Evolutionary conservation across 2,113 vertebrate genomes (phyloP).

Genomic region (Zosterops japonicus): DNA sequence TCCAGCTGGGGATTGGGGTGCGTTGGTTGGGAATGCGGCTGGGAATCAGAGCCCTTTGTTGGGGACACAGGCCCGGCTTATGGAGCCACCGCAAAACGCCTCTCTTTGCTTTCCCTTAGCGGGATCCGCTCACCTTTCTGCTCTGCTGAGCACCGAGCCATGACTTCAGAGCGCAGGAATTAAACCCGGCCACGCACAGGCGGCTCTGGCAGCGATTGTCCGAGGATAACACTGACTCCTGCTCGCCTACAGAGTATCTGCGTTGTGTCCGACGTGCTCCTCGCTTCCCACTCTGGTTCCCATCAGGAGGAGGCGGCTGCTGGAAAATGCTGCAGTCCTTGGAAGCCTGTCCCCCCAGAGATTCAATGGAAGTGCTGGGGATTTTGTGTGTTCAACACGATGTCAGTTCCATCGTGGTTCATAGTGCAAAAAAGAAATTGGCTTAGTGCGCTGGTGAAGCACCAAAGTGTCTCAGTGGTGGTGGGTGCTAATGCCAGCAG

Average conservation of each 20-base stretch:
- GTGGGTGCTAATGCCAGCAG: not conserved
- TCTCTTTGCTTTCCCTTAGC: constrained; percentile 50
- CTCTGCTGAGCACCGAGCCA: constrained; percentile 54
- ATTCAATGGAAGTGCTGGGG: not conserved
- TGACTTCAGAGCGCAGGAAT: constrained; percentile 66
- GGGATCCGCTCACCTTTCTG: constrained; percentile 64
- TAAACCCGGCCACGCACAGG: constrained; percentile 25
- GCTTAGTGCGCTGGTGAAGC: not conserved
- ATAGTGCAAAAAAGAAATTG: not conserved
- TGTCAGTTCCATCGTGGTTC: not conserved
- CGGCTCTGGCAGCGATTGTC: constrained; percentile 35
- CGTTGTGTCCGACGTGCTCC: not conserved
- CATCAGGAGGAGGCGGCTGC: not conserved
- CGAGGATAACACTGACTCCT: constrained; percentile 24
- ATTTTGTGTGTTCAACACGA: not conserved
- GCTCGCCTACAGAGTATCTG: not conserved
- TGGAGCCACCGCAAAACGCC: not conserved
- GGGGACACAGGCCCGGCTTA: constrained; percentile 20
- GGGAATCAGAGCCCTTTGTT: constrained; percentile 47
- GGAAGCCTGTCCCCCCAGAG: not conserved
- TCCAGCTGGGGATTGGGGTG: not conserved
- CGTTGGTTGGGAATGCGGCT: constrained; percentile 24
- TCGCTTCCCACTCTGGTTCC: not conserved
- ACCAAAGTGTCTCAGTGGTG: not conserved
- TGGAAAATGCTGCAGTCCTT: not conserved